These are phyloP conservation scores for Holacanthus passer DNA, from an alignment of 2,113 vertebrate species.

Conservation along the genomic window DNA sequence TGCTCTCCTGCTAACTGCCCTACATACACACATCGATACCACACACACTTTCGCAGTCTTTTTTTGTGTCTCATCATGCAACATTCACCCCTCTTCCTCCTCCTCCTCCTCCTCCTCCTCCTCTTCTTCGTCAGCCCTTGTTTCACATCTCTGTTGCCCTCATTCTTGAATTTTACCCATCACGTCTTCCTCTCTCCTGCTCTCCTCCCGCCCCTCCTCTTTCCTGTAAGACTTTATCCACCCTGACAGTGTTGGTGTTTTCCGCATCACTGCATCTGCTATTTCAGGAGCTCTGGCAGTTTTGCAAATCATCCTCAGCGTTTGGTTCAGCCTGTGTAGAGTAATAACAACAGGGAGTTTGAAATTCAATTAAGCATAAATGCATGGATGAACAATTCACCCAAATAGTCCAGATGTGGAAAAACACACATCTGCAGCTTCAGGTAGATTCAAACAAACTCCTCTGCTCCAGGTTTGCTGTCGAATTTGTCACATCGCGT, in stretches of 20 bases:
- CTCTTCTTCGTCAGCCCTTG: not conserved
- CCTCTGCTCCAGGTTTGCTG: not conserved
- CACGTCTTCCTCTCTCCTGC: not conserved
- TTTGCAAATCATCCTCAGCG: not conserved
- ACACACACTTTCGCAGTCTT: not conserved
- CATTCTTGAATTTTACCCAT: not conserved
- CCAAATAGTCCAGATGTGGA: not conserved
- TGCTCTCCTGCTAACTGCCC: slow-evolving; percentile 44
- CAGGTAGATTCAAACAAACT: not conserved
- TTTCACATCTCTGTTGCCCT: not conserved
- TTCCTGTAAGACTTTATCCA: slow-evolving; percentile 5
- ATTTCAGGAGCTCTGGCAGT: not conserved
- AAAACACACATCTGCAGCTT: not conserved
- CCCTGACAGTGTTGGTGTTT: slow-evolving; percentile 45
- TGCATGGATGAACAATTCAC: not conserved
- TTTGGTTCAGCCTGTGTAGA: not conserved
- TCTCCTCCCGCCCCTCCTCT: not conserved
- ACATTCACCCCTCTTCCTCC: not conserved
- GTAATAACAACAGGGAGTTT: not conserved
- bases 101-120: not conserved
- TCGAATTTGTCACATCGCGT: not conserved
- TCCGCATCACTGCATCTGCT: slow-evolving; percentile 33
- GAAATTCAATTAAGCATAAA: no score
- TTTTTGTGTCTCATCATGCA: slow-evolving; percentile 11
- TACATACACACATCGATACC: slow-evolving; percentile 43